Evolutionary conservation across 2,888 invertebrate genomes (phyloP).

Genomic region (Lochmaea capreae): DNA sequence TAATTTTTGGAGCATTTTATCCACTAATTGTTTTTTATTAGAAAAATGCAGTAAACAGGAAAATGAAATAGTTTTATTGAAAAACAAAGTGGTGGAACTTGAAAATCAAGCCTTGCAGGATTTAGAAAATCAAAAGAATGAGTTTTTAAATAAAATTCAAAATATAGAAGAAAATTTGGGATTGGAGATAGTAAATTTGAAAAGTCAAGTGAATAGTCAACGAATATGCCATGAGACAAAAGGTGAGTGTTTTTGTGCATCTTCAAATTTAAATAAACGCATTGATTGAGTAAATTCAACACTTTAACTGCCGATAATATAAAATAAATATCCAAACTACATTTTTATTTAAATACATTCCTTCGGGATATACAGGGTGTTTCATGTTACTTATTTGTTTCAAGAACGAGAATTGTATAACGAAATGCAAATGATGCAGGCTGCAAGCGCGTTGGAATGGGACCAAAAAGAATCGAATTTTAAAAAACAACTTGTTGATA

Average conservation of each 20-base stretch:
- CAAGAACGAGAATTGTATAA: conserved; percentile 45
- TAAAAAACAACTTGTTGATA: conserved; percentile 45
- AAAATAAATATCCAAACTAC: background rate
- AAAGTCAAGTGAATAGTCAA: conserved; percentile 41
- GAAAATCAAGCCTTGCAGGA: conserved; percentile 28
- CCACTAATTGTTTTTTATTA: conserved; percentile 6
- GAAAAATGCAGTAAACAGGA: conserved; percentile 37
- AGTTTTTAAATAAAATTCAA: conserved; percentile 33
- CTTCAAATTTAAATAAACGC: background rate
- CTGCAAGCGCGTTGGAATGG: conserved; percentile 43
- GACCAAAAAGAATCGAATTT: conserved; percentile 48
- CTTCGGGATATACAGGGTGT: background rate
- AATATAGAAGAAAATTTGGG: conserved; percentile 29
- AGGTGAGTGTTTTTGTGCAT: conserved; percentile 34
- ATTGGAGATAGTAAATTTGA: conserved; percentile 36
- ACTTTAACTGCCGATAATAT: background rate
- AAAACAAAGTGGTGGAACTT: conserved; percentile 28
- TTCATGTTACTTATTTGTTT: conserved; percentile 18
- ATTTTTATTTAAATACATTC: background rate
- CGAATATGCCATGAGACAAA: conserved; percentile 38
- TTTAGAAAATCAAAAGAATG: conserved; percentile 31
- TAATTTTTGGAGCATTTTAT: background rate
- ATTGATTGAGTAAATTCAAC: background rate
- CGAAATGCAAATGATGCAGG: conserved; percentile 44
- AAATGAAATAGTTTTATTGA: conserved; percentile 30